Percentiles rank a stretch among this genome's conserved stretches.
Evolutionary conservation across 1,140 invertebrate genomes (phyloP).

Genomic region (Habropoda laboriosa): DNA sequence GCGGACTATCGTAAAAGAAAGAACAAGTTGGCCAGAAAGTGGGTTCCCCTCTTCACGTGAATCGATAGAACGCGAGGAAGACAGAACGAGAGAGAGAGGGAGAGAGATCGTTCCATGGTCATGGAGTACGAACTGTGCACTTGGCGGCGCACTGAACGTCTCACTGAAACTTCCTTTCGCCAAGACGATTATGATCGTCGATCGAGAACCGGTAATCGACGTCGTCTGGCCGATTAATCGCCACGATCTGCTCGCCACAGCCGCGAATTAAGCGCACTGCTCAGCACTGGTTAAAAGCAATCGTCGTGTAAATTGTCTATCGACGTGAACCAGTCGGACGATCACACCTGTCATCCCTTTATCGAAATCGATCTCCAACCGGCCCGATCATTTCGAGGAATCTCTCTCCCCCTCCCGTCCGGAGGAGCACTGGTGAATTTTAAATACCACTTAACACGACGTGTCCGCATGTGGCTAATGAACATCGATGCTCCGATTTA

Average conservation of each 20-base stretch:
- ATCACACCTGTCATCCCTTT: not conserved
- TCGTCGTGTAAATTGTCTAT: conserved; percentile 12
- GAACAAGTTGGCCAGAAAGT: conserved; percentile 24
- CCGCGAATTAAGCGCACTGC: conserved; percentile 7
- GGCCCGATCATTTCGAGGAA: not conserved
- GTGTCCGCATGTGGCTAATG: not conserved
- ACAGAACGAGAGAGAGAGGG: not conserved
- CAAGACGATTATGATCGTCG: conserved; percentile 5
- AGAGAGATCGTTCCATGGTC: not conserved
- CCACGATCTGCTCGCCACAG: not conserved
- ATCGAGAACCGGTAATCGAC: not conserved
- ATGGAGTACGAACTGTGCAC: not conserved
- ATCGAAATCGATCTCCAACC: not conserved
- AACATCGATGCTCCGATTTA: not conserved
- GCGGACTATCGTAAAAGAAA: conserved; percentile 43
- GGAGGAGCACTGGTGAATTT: not conserved
- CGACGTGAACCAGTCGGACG: too few relatives aligned
- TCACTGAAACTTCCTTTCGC: not conserved
- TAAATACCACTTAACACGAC: not conserved
- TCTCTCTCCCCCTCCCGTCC: too few relatives aligned
- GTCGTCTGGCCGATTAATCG: not conserved
- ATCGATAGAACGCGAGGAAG: conserved; percentile 20
- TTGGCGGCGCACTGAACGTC: not conserved
- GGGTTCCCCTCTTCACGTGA: conserved; percentile 3
- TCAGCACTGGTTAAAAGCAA: not conserved